Percentiles rank a stretch among this genome's conserved stretches.
phyloP scores from a whole-genome alignment of 2,113 vertebrate species.

The Odontesthes bonariensis region DNA sequence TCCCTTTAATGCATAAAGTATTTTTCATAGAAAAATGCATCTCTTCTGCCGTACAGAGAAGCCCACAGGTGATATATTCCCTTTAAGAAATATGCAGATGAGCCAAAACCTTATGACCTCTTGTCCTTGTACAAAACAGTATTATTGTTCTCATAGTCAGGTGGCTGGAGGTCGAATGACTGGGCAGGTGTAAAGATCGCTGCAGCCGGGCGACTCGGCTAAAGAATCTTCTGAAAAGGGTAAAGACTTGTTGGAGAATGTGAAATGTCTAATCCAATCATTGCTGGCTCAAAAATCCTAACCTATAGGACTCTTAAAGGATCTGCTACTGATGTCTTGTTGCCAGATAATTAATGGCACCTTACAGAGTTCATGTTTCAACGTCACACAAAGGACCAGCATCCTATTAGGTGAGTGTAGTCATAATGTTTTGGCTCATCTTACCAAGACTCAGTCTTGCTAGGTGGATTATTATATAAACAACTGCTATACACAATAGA shows the following conservation, averaged over 20 bases:
- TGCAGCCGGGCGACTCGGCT: no score
- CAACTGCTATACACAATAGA: slow-evolving; percentile 10
- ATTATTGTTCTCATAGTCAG: neutral
- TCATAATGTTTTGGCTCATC: slow-evolving; percentile 4
- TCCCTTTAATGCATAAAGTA: slow-evolving; percentile 65
- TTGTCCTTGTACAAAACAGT: neutral
- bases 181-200: neutral
- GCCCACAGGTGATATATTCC: slow-evolving; percentile 36
- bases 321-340: neutral
- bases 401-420: neutral
- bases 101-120: slow-evolving; percentile 18
- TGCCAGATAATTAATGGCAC: neutral
- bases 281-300: neutral
- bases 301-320: no score
- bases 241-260: neutral
- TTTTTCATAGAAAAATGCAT: slow-evolving; percentile 54
- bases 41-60: slow-evolving; percentile 46
- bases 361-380: neutral
- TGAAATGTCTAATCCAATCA: neutral
- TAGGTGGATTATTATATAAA: neutral
- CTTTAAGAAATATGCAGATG: slow-evolving; percentile 18
- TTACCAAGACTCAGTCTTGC: neutral
- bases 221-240: no score
- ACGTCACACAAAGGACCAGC: neutral
- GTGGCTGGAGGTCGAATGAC: neutral